Evolutionary conservation across 2,888 invertebrate species (phyloP), one percentile per base, ranked within the genome.

Genomic region (Heliconius charithonia): DNA sequence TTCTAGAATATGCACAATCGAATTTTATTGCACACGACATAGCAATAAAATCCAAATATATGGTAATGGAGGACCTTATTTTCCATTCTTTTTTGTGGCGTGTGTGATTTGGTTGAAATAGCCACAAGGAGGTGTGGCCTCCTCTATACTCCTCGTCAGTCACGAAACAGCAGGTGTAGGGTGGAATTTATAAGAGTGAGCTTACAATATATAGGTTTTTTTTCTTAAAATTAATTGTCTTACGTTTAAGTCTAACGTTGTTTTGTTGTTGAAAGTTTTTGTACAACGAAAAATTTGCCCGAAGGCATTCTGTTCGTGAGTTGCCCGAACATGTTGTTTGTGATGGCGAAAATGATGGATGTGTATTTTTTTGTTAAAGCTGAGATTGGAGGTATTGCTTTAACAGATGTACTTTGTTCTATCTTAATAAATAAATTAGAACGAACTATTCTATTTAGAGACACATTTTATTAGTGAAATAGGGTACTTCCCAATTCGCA

Each of bases 401-500:
- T 27, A 74, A 62, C 62, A 62, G 4, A 41, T 63, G 41, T 45
- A 45, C 62, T 22, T 74, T 25, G 62, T 59, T 51, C 29, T 63
- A 51, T 74, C 74, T 76, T 73, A 67, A 19, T 73, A 80, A 65
- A 71, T 80, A 62, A 80, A 79, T 75, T 74, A 72, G 72, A 77
- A 25, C 78, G 80, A 69, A 59, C 71, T 75, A 76, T 73, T 79
- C 81, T 78, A 83, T 79, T 82, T 83, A 78, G 76, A 79, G 75
- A 76, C 80, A 76, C 75, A 63, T 80, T 83, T 82, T 82, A 83
- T 82, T 82, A 82, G 82, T 82, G 82, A 82, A 84, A 82, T 83
- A 80, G 83, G 82, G 82, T 83, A 83, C 84, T 83, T 83, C 84
- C 84, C 83, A 79, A 81, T 83, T 82, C 79, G 76, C 69, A 62